Conservation (phyloP, 2,797 vertebrate species). For the Enteromius thamalakanensis region DNA sequence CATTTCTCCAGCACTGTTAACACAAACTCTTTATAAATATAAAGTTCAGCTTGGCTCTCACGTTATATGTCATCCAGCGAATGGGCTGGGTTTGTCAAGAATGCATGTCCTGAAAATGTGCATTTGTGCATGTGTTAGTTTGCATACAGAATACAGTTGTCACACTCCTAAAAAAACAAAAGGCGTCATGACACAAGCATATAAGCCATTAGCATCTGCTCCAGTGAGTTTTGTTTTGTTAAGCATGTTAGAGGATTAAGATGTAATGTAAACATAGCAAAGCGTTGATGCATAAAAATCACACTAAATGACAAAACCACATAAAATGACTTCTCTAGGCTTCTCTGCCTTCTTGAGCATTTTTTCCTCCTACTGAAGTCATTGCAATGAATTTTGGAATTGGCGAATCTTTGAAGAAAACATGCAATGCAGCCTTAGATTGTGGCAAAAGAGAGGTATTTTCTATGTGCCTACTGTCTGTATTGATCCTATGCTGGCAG, state of each 20-base stretch:
- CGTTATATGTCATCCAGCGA: too few species aligned
- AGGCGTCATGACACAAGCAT: background rate
- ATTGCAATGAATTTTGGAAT: background rate
- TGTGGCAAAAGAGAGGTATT: background rate
- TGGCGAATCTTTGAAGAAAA: background rate
- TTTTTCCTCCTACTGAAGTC: background rate
- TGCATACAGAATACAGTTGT: background rate
- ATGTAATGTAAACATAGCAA: background rate
- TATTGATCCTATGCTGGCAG: background rate
- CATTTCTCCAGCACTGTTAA: background rate
- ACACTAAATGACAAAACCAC: background rate
- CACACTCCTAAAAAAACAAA: background rate
- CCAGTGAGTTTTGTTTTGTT: background rate
- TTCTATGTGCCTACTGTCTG: background rate
- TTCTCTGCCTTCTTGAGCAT: too few species aligned
- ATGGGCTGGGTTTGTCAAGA: too few species aligned
- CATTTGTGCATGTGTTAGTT: background rate
- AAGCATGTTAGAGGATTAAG: background rate
- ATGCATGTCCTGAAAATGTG: background rate
- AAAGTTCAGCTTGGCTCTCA: background rate
- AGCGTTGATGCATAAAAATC: background rate
- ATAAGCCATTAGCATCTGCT: background rate
- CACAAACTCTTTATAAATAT: background rate
- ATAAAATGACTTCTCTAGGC: too few species aligned
- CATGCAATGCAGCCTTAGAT: background rate